A percentile compares a stretch with the other conserved stretches of the same genome.
phyloP scores from a whole-genome alignment of 2,888 invertebrate species.

The Nomada ferruginata region DNA sequence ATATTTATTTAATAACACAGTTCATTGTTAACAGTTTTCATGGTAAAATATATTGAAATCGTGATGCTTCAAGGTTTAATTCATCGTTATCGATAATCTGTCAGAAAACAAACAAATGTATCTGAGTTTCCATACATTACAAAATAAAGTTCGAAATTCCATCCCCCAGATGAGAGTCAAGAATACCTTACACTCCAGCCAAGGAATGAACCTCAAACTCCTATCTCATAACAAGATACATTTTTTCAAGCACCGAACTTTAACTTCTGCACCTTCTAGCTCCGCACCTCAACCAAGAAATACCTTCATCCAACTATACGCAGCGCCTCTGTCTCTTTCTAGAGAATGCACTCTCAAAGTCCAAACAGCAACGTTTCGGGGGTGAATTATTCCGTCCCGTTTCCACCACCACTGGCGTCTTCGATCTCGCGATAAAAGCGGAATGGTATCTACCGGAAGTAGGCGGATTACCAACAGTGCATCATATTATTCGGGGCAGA shows the following conservation, averaged over 20 bases:
- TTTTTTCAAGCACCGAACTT: not conserved
- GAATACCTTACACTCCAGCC: not conserved
- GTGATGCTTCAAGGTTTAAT: not conserved
- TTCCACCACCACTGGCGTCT: not conserved
- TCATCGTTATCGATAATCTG: not conserved
- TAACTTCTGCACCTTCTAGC: not conserved
- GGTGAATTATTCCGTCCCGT: constrained; percentile 23
- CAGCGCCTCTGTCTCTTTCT: not conserved
- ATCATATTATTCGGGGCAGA: constrained; percentile 34
- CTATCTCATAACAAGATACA: not conserved
- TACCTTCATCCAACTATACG: not conserved
- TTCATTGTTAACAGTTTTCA: too few relatives aligned
- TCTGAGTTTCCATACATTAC: not conserved
- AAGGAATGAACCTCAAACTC: not conserved
- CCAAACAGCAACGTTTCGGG: not conserved
- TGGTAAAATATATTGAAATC: too few relatives aligned
- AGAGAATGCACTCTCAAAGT: constrained; percentile 3
- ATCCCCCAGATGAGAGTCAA: not conserved
- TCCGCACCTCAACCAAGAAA: not conserved
- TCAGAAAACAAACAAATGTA: not conserved
- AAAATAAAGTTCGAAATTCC: not conserved
- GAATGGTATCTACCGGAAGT: constrained; percentile 38
- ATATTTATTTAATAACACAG: too few relatives aligned
- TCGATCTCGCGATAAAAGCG: constrained; percentile 47
- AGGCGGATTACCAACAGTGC: constrained; percentile 49